These are phyloP conservation scores for Drosophila kanapiae DNA, from an alignment of 1,140 invertebrate genomes.

Conservation along the genomic window DNA sequence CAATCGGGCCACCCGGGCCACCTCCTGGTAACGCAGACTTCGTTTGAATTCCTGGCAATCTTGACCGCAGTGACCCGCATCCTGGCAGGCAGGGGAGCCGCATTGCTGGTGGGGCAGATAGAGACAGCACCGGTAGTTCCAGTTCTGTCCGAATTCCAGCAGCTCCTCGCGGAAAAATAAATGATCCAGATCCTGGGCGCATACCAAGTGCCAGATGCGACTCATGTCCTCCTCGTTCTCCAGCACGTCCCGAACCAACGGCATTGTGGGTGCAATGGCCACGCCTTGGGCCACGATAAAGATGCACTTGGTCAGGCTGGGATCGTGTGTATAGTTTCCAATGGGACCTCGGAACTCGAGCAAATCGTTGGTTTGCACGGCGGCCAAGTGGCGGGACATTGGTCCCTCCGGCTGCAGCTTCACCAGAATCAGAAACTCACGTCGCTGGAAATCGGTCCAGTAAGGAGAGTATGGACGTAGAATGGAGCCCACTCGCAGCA, in stretches of 20 bases:
- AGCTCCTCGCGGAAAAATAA: slow-evolving; percentile 70
- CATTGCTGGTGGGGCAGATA: slow-evolving; percentile 65
- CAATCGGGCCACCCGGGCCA: slow-evolving; percentile 33
- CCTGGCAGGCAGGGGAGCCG: slow-evolving; percentile 5
- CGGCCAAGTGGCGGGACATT: slow-evolving; percentile 64
- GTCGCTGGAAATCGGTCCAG: slow-evolving; percentile 61
- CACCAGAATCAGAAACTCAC: slow-evolving; percentile 76
- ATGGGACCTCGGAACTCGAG: slow-evolving; percentile 79
- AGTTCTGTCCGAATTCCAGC: slow-evolving; percentile 65
- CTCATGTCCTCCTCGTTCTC: slow-evolving; percentile 79
- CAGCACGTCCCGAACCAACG: slow-evolving; percentile 64
- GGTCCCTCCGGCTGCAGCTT: slow-evolving; percentile 63
- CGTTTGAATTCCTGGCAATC: slow-evolving; percentile 32
- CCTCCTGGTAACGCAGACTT: slow-evolving; percentile 62
- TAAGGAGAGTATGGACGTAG: slow-evolving; percentile 79
- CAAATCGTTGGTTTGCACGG: slow-evolving; percentile 39
- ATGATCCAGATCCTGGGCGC: slow-evolving; percentile 64
- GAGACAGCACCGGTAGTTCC: slow-evolving; percentile 72
- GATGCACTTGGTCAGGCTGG: slow-evolving; percentile 31
- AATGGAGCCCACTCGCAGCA: slow-evolving; percentile 57
- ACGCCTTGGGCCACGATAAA: slow-evolving; percentile 75
- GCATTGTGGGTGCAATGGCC: slow-evolving; percentile 74
- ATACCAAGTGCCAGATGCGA: slow-evolving; percentile 65
- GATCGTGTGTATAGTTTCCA: slow-evolving; percentile 59
- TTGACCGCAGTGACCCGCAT: slow-evolving; percentile 6